These are phyloP conservation scores for Trematocara variabile DNA, from an alignment of 2,113 vertebrate species.

Conservation along the genomic window DNA sequence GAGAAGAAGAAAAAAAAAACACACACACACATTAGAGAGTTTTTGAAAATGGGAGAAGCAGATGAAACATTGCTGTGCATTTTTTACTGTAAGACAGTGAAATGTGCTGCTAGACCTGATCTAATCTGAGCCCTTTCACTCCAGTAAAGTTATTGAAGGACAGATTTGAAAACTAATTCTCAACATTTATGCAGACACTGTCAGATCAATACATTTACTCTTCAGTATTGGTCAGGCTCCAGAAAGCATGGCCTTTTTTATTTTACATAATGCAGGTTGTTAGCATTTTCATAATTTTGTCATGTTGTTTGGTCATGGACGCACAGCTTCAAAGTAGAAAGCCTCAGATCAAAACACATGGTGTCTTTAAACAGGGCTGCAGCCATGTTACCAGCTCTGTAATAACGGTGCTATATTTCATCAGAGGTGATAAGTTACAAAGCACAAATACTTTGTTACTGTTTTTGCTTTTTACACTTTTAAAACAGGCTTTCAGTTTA, in stretches of 20 bases:
- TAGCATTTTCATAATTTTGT: background rate
- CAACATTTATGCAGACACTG: background rate
- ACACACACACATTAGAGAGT: background rate
- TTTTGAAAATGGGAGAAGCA: background rate
- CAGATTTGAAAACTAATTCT: background rate
- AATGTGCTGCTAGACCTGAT: background rate
- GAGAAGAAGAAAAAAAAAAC: background rate
- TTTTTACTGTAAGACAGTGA: background rate
- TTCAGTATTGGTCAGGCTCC: background rate
- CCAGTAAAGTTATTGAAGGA: background rate
- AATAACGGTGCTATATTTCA: background rate
- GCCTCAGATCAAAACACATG: background rate
- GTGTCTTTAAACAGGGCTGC: background rate
- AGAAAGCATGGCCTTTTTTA: background rate
- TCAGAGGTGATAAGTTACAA: background rate
- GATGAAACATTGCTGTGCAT: background rate
- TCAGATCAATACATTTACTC: background rate
- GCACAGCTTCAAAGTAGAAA: background rate
- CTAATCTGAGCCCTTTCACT: background rate
- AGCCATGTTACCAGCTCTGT: background rate
- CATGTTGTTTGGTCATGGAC: background rate
- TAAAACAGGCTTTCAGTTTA: background rate
- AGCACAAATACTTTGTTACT: background rate
- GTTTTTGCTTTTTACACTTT: background rate
- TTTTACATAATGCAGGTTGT: background rate